A percentile compares a stretch with the other conserved stretches of the same genome.
Conservation (phyloP, 1,140 invertebrate genomes). For the Hylaeus volcanicus region DNA sequence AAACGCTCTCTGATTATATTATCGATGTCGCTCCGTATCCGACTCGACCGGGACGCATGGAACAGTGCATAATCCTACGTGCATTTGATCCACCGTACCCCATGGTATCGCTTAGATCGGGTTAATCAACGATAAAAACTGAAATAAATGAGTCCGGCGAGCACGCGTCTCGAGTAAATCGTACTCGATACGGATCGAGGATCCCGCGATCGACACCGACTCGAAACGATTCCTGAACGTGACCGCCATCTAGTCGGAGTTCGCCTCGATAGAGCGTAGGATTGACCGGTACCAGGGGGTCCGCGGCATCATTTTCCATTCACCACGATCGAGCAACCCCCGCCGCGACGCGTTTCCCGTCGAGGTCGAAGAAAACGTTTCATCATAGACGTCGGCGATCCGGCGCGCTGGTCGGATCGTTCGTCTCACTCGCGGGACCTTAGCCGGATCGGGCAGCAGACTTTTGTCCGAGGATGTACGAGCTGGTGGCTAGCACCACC, state of each 20-base stretch:
- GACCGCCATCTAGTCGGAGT: not conserved
- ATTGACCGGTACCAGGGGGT: slow-evolving; percentile 4
- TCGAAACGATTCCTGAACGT: not conserved
- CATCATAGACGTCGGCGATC: slow-evolving; percentile 2
- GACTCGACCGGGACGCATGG: not conserved
- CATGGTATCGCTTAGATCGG: not conserved
- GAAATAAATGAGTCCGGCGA: no score
- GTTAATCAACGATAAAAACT: not conserved
- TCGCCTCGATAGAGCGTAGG: not conserved
- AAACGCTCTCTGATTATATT: slow-evolving; percentile 54
- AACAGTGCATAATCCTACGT: no score
- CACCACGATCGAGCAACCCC: not conserved
- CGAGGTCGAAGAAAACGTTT: not conserved
- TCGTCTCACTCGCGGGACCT: not conserved
- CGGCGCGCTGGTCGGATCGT: not conserved
- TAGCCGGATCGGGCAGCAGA: slow-evolving; percentile 31
- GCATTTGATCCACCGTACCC: no score
- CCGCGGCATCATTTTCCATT: slow-evolving; percentile 18
- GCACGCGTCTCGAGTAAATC: no score
- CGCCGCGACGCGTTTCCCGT: no score
- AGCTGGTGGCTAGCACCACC: slow-evolving; percentile 78
- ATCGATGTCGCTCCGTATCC: slow-evolving; percentile 12
- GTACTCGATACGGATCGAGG: no score
- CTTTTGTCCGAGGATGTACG: slow-evolving; percentile 77
- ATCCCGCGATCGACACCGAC: no score